These are phyloP conservation scores for Ranitomeya variabilis DNA, from an alignment of 2,113 vertebrate species.

Conservation along the genomic window DNA sequence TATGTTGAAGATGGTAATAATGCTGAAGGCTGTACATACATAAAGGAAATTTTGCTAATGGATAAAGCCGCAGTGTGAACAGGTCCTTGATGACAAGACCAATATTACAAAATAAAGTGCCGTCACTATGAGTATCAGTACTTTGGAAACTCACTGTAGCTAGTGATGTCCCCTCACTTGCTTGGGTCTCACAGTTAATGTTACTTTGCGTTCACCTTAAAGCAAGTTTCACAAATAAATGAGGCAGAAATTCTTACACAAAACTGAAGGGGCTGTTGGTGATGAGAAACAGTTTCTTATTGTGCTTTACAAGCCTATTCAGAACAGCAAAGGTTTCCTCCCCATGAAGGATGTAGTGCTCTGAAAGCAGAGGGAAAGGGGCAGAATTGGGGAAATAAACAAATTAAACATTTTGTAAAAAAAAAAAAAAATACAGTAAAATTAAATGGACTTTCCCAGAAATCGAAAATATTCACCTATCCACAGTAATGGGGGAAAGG, in stretches of 20 bases:
- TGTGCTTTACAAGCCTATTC: slow-evolving; percentile 74
- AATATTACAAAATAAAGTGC: too few relatives aligned
- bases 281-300: slow-evolving; percentile 83
- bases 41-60: too few relatives aligned
- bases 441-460: too few relatives aligned
- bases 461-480: too few relatives aligned
- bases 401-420: neutral
- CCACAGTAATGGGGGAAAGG: too few relatives aligned
- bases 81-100: too few relatives aligned
- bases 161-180: too few relatives aligned
- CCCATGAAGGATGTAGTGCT: slow-evolving; percentile 77
- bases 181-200: neutral
- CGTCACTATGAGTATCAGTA: too few relatives aligned
- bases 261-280: slow-evolving; percentile 84
- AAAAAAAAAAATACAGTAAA: neutral
- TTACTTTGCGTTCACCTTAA: neutral
- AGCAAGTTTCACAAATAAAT: neutral
- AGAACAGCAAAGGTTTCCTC: slow-evolving; percentile 79
- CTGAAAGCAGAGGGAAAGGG: slow-evolving; percentile 58
- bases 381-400: neutral
- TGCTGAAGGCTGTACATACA: too few relatives aligned
- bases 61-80: too few relatives aligned
- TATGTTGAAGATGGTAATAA: too few relatives aligned
- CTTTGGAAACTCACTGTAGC: too few relatives aligned
- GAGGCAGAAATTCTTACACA: slow-evolving; percentile 71